Evolutionary conservation across 2,888 invertebrate species (phyloP), one percentile per base, ranked within the genome.

Genomic region (Drosophila colorata): DNA sequence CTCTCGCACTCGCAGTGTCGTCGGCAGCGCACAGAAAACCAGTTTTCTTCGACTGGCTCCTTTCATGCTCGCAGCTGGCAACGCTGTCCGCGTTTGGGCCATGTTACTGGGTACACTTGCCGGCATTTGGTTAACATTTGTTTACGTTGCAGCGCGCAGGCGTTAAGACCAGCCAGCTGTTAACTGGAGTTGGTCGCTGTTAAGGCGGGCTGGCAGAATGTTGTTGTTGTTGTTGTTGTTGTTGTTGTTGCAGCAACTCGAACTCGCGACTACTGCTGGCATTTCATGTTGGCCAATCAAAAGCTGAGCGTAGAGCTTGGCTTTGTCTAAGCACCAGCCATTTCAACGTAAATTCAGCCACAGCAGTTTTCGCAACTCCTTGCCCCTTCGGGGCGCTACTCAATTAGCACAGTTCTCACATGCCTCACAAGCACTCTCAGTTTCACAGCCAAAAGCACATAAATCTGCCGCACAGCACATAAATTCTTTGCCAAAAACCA

Each of bases 111-210:
- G 74, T 55, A 70, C 69, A 66, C 49, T 78, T 56, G 52, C 87
- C 85, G 87, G 85, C 87, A 47, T 83, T 69, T 47, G 41, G 14
- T 69, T 87, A 85, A 85, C 85, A 85, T 85, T 85, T 85, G 85
- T 85, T 85, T 85, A 86, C 79, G 72, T 80, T 72, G 37, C 56
- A 46, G 5, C 28, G 78, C 79, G 84, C 84, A 71, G 61, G 78
- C 84, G 79, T 72, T 69, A 31, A n/a, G 25, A 11, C n/a, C 44
- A 16, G 25, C n/a, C 67, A 48, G 44, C 72, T 78, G 75, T 72
- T 77, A 78, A 31, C 47, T 6, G 23, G 16, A 33, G 25, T 14
- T 41, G 16, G 18, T 9, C 46, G 23, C 64, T 71, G 71, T 74
- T 64, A 75, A 53, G 7, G 25, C 35, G 2, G 16, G 18, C 14